Percentiles rank a stretch among this genome's conserved stretches.
Evolutionary conservation across 2,113 vertebrate species (phyloP).

Genomic region (Alligator sinensis): DNA sequence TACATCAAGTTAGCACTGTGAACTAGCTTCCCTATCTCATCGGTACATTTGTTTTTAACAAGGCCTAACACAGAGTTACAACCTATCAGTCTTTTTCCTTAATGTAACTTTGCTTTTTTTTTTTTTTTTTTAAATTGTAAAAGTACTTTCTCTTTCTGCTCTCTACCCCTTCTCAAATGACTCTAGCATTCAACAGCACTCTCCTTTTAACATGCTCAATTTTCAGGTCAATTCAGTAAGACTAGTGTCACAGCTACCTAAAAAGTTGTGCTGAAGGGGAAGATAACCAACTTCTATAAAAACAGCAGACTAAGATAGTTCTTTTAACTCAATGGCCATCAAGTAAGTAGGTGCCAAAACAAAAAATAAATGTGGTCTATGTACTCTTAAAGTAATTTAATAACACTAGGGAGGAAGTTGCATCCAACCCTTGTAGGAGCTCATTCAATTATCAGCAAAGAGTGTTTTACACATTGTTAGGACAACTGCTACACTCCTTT

Average conservation of each 20-base stretch:
- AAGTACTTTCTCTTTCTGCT: neutral
- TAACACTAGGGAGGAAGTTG: constrained; percentile 64
- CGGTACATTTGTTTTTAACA: neutral
- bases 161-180: neutral
- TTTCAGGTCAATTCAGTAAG: neutral
- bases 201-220: neutral
- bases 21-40: neutral
- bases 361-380: constrained; percentile 55
- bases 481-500: constrained; percentile 53
- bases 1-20: neutral
- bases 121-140: neutral
- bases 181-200: constrained; percentile 22
- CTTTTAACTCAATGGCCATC: neutral
- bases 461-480: constrained; percentile 63
- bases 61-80: neutral
- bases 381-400: constrained; percentile 68
- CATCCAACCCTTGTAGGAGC: constrained; percentile 66
- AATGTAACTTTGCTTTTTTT: neutral
- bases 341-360: constrained; percentile 68
- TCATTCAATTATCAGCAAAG: constrained; percentile 73
- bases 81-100: neutral
- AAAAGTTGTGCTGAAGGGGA: constrained; percentile 29
- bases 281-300: constrained; percentile 27
- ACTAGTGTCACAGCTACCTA: constrained; percentile 11
- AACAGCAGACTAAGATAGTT: constrained; percentile 49